Conservation (phyloP, 2,113 vertebrate genomes). For the Myodes glareolus region DNA sequence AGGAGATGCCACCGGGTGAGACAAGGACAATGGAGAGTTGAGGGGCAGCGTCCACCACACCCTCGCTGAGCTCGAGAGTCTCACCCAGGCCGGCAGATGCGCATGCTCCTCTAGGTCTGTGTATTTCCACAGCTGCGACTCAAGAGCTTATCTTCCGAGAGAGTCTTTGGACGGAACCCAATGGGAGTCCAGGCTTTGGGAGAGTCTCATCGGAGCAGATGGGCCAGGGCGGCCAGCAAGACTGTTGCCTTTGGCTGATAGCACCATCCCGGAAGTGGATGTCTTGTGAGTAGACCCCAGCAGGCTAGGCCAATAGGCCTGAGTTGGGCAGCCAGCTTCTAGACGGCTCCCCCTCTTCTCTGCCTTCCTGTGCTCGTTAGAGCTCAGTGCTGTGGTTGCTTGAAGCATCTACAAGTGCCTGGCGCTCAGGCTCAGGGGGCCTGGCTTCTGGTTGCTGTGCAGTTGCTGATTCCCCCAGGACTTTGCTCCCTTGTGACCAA, state of each 20-base stretch:
- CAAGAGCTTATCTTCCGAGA: constrained; percentile 69
- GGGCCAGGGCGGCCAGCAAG: constrained; percentile 58
- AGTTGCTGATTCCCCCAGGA: neutral
- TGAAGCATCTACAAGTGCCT: neutral
- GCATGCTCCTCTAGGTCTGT: neutral
- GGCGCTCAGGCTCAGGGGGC: neutral
- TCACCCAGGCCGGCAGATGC: neutral
- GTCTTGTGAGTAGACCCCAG: constrained; percentile 48
- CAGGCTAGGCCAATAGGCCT: constrained; percentile 22
- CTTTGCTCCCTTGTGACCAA: neutral
- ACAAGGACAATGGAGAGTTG: neutral
- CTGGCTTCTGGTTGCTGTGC: neutral
- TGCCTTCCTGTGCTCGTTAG: neutral
- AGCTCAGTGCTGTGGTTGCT: neutral
- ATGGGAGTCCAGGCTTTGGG: constrained; percentile 68
- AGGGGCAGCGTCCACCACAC: neutral
- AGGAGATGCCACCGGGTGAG: neutral
- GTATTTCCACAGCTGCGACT: constrained; percentile 78
- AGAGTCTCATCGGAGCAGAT: constrained; percentile 76
- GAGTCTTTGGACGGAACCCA: constrained; percentile 75
- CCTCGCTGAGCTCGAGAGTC: neutral
- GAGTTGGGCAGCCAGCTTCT: neutral
- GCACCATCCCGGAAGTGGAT: neutral
- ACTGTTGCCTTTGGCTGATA: constrained; percentile 79
- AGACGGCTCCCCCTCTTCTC: neutral